Evolutionary conservation across 2,113 vertebrate genomes (phyloP).

Genomic region (Micronycteris hirsuta): DNA sequence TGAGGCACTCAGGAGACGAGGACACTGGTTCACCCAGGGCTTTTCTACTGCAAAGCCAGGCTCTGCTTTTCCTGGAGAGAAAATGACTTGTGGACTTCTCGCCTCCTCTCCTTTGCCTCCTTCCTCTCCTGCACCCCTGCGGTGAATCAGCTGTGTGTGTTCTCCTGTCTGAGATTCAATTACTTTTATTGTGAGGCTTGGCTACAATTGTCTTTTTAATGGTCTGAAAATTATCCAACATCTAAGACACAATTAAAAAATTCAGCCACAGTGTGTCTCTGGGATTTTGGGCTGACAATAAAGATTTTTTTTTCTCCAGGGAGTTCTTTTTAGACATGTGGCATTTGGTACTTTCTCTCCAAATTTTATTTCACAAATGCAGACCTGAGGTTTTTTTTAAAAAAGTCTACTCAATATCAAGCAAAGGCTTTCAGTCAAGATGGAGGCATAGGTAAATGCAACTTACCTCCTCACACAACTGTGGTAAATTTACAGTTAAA

Average conservation of each 20-base stretch:
- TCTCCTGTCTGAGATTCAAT: slow-evolving; percentile 43
- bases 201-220: slow-evolving; percentile 55
- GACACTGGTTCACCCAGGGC: not conserved
- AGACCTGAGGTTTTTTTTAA: not conserved
- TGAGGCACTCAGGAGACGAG: not conserved
- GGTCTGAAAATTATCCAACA: slow-evolving; percentile 53
- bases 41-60: not conserved
- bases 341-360: not conserved
- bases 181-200: slow-evolving; percentile 56
- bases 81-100: not conserved
- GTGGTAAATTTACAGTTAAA: too few species aligned
- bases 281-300: slow-evolving; percentile 29
- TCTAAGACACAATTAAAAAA: slow-evolving; percentile 50
- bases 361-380: slow-evolving; percentile 31
- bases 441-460: too few species aligned
- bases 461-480: too few species aligned
- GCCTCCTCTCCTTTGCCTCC: not conserved
- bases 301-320: slow-evolving; percentile 23
- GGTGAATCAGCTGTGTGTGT: slow-evolving; percentile 33
- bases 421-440: too few species aligned
- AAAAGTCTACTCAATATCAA: not conserved
- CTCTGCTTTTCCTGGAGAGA: not conserved
- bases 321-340: not conserved
- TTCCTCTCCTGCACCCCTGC: not conserved
- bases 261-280: not conserved